A percentile compares a stretch with the other conserved stretches of the same genome.
Conservation (phyloP, 2,113 vertebrate genomes). For the Erythrolamprus reginae region DNA sequence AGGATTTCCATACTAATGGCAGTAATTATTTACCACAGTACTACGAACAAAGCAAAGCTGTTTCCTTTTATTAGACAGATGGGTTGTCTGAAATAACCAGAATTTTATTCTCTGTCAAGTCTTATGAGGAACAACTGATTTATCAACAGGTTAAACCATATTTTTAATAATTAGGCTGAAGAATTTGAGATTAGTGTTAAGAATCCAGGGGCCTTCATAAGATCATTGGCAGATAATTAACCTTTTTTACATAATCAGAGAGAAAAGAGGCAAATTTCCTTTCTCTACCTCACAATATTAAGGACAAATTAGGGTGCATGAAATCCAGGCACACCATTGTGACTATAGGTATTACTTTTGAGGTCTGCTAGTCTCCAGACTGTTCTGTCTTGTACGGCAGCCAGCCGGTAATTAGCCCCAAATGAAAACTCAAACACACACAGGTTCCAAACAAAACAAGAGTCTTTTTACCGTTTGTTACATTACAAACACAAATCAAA, state of each 20-base stretch:
- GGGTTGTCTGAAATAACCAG: neutral
- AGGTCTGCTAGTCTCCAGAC: neutral
- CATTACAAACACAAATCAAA: too few relatives aligned
- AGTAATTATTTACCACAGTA: conserved; percentile 3
- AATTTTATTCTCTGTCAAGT: neutral
- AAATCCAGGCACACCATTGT: neutral
- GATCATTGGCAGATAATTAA: neutral
- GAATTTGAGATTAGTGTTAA: neutral
- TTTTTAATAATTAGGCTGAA: neutral
- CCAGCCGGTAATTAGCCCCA: too few relatives aligned
- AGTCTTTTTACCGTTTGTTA: too few relatives aligned
- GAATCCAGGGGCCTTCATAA: neutral
- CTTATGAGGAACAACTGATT: neutral
- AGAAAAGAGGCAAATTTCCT: neutral
- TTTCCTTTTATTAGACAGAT: neutral
- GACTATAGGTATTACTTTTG: neutral
- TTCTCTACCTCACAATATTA: neutral
- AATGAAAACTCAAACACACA: too few relatives aligned
- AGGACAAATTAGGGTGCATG: neutral
- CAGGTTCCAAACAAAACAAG: too few relatives aligned
- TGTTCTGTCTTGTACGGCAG: too few relatives aligned
- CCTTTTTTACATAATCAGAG: neutral
- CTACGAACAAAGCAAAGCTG: neutral
- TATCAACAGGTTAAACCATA: neutral
- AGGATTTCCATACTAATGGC: neutral